phyloP scores from a whole-genome alignment of 2,888 invertebrate species.

The Diadegma fenestrale region DNA sequence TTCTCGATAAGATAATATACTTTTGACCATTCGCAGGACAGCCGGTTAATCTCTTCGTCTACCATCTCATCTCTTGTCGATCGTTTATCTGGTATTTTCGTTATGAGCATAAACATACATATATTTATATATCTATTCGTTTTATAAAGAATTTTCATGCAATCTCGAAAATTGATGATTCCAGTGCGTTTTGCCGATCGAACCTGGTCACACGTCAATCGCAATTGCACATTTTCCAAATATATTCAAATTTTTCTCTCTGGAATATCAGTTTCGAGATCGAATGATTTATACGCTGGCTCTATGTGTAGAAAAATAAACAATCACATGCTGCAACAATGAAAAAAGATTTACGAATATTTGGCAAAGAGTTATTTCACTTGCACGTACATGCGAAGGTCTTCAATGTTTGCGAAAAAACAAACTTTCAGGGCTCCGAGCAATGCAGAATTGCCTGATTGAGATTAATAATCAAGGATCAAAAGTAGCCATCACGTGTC shows the following conservation, averaged over 20 bases:
- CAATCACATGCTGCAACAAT: slow-evolving; percentile 2
- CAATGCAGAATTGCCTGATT: slow-evolving; percentile 10
- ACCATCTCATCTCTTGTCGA: slow-evolving; percentile 36
- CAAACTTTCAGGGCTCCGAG: neutral
- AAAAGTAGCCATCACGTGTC: neutral
- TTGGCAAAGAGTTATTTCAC: slow-evolving; percentile 5
- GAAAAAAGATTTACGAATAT: slow-evolving; percentile 24
- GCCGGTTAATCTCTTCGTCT: slow-evolving; percentile 24
- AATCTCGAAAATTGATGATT: slow-evolving; percentile 20
- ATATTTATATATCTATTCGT: slow-evolving; percentile 2
- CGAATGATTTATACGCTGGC: neutral
- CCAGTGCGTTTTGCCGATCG: neutral
- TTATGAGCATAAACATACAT: slow-evolving; percentile 17
- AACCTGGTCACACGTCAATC: neutral
- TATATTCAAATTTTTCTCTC: neutral
- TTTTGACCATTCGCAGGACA: slow-evolving; percentile 47
- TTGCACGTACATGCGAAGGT: neutral
- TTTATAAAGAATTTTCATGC: neutral
- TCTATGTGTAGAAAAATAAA: neutral
- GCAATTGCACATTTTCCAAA: neutral
- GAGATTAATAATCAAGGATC: slow-evolving; percentile 4
- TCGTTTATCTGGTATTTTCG: slow-evolving; percentile 13
- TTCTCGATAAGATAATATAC: slow-evolving; percentile 50
- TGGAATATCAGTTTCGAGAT: neutral
- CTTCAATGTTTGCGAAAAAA: slow-evolving; percentile 15